Conservation (phyloP, 2,113 vertebrate genomes). For the Chionis minor region DNA sequence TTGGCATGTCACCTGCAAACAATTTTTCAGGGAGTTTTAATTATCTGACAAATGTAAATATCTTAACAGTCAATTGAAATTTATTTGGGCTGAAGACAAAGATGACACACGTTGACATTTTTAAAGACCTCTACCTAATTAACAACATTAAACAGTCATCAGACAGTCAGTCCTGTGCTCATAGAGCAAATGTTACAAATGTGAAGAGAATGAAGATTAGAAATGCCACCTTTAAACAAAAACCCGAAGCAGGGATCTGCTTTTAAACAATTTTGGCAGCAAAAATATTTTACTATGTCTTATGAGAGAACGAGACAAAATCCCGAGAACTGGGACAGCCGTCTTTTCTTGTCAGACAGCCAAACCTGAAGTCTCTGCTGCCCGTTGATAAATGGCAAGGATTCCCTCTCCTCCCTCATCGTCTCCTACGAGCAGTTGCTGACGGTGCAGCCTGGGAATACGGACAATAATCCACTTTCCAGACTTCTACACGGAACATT, state of each 20-base stretch:
- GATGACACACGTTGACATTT: not conserved
- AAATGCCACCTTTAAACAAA: not conserved
- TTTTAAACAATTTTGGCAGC: not conserved
- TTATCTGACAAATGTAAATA: not conserved
- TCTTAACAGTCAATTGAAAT: not conserved
- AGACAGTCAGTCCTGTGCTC: not conserved
- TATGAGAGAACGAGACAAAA: not conserved
- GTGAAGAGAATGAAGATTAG: not conserved
- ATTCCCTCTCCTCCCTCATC: not conserved
- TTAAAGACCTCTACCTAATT: constrained; percentile 17
- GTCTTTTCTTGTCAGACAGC: not conserved
- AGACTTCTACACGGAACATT: not conserved
- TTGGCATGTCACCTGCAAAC: not conserved
- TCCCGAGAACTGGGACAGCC: not conserved
- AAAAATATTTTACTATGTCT: not conserved
- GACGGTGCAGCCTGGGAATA: not conserved
- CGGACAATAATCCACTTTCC: not conserved
- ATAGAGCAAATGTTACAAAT: not conserved
- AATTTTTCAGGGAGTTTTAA: not conserved
- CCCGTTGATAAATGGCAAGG: not conserved
- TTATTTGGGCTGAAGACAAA: not conserved
- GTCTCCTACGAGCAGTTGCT: not conserved
- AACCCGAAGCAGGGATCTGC: not conserved
- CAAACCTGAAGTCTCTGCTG: not conserved
- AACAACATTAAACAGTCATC: not conserved